Base-by-base conservation (phyloP, 2,113 vertebrate species). In the Python bivittatus region DNA sequence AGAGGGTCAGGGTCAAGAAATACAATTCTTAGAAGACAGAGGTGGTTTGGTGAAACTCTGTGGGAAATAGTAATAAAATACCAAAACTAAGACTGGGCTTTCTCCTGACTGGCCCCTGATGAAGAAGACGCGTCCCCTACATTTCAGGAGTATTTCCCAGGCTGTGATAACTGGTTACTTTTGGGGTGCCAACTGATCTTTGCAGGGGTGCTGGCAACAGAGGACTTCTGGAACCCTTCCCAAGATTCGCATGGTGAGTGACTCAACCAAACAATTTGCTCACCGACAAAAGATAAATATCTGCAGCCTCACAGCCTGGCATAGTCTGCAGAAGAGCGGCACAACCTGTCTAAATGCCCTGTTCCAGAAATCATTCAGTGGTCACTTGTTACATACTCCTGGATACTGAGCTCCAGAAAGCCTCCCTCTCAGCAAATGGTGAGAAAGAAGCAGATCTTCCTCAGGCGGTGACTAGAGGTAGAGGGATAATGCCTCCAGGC, bases 391-490 rank as follows among this genome's bases (percentile, higher is more conserved):
- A 0, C 6, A 13, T 27, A 12, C 42, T 9, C 27, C 8, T 17
- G 6, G 13, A 27, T 11, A 8, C 17, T 44, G 20, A 10, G 3
- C 27, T 72, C 38, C 52, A 48, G 58, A 38, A 29, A 53, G 2
- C 53, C 1, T 22, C 27, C 2, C 1, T 1, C 17, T 58, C 20
- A 29, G 10, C n/a, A 42, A 54, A 9, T 0, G 1, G 8, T 11
- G 54, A 44, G 15, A 25, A 23, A 23, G 29, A 33, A 86, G 17
- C 27, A 13, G 10, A 10, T 11, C 27, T 61, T 48, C 7, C 25
- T 29, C 1, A 12, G 29, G 17, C 17, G 12, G 27, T 11, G 20
- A 38, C 27, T 6, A 7, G 1, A 5, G 38, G n/a, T 7, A 12
- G 25, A 9, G 44, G 53, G 54, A 9, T 0, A 7, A 13, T 7